Base-by-base conservation (phyloP, 2,888 invertebrate genomes). In the Incurvaria masculella region DNA sequence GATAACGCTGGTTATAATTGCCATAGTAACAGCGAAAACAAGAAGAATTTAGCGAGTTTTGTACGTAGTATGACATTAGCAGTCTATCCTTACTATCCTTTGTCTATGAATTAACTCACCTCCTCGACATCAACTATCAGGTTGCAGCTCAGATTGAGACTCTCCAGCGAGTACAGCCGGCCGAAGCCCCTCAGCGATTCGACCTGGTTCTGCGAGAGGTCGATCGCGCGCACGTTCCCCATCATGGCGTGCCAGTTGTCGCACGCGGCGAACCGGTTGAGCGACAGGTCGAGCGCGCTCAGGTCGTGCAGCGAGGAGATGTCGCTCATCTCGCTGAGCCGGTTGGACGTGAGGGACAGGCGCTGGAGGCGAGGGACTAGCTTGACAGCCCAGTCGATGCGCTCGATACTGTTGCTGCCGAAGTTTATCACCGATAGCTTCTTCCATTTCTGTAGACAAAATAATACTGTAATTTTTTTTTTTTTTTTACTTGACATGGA, bases 121-220 rank as follows among this genome's bases (percentile, higher is more conserved):
- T 95, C 93, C 54, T 88, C 85, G 10, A 96, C 84, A 49, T 89
- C 86, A 2, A 81, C 80, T 42, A 98, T 87, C 49, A 83, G 74
- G 72, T 98, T 98, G 56, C 90, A 89, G 57, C 92, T 91, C 42
- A 97, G 78, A 75, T 97, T 91, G 52, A 98, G 72, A 56, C 83
- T 86, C 56, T 91, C 89, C 51, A 98, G 70, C 0, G 95, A 94
- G 65, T 92, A 94, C 21, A 97, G 64, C 63, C 93, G 91, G 0
- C 87, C 83, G 57, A 94, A 86, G 1, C 91, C 90, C 51, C 79
- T 72, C 0, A 94, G 69, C 0, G 84, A 81, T 18, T 80, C 81
- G 3, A 97, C 83, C 61, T 84, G 83, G 69, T 97, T 97, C 57
- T 93, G 89, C 0, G 93, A 88, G 44, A 98, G 68, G 63, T 92